Evolutionary conservation across 2,888 invertebrate species (phyloP).

Genomic region (Andrena trimmerana): DNA sequence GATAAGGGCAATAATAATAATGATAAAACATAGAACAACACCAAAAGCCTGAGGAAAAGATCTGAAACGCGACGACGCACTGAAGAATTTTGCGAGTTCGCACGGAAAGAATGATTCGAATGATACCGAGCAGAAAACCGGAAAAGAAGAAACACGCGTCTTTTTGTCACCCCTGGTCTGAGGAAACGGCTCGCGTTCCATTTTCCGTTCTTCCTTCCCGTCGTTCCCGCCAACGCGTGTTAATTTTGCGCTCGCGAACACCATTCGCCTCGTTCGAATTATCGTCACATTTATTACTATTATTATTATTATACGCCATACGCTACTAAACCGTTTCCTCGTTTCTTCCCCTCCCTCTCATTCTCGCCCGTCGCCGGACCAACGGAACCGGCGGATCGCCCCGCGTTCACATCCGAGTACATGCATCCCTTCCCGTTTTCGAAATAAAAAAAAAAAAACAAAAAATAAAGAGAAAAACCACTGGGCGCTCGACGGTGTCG

Average conservation of each 20-base stretch:
- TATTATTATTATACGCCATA: slow-evolving; percentile 47
- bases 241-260: slow-evolving; percentile 34
- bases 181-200: slow-evolving; percentile 5
- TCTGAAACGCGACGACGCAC: slow-evolving; percentile 62
- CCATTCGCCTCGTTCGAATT: not conserved
- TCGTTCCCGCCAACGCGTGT: slow-evolving; percentile 12
- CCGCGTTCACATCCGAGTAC: slow-evolving; percentile 11
- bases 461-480: slow-evolving; percentile 48
- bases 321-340: slow-evolving; percentile 43
- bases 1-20: slow-evolving; percentile 26
- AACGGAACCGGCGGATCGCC: slow-evolving; percentile 18
- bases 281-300: slow-evolving; percentile 22
- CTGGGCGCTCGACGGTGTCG: slow-evolving; percentile 22
- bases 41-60: slow-evolving; percentile 38
- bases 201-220: slow-evolving; percentile 22
- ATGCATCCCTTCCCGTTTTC: slow-evolving; percentile 12
- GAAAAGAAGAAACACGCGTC: slow-evolving; percentile 47
- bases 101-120: slow-evolving; percentile 39
- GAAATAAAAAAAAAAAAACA: slow-evolving; percentile 13
- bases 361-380: slow-evolving; percentile 49
- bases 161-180: not conserved
- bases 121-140: slow-evolving; percentile 44
- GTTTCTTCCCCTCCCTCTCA: slow-evolving; percentile 25
- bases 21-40: slow-evolving; percentile 46
- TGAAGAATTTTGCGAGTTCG: slow-evolving; percentile 49